Base-by-base conservation (phyloP, 1,140 invertebrate species). In the Brachionus rotundiformis region DNA sequence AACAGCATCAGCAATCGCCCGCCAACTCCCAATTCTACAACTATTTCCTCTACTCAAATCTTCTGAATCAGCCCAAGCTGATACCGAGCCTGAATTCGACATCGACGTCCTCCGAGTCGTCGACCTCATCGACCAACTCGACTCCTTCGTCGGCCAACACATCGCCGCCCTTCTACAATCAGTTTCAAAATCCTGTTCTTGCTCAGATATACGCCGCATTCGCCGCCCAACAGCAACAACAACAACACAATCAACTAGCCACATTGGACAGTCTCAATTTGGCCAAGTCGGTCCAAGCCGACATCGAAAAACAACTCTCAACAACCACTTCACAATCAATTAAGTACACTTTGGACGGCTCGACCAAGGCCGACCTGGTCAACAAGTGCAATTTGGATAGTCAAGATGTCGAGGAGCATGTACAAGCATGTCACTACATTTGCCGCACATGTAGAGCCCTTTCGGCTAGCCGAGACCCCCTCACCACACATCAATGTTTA, bases 1-100 rank as follows among this genome's bases (percentile, higher is more conserved):
- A 73, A 27, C n/a, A n/a, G n/a, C n/a, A n/a, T n/a, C n/a, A n/a
- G n/a, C n/a, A n/a, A n/a, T n/a, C n/a, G n/a, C n/a, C n/a, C n/a
- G n/a, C 49, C n/a, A 68, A 73, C 23, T 73, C n/a, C n/a, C 63
- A 68, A 23, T 13, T 73, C 19, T 73, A 44, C 68, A 73, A 73
- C 25, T 73, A 73, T n/a, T 73, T 73, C 44, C 36, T 71, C 29
- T 71, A 71, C 31, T 71, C 65, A 6, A 71, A 73, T 29, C 41
- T 44, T 7, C 19, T 73, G 13, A 29, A 41, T 29, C 33, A 73
- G 29, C 68, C 27, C 16, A 68, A 68, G 16, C 13, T 68, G 23
- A 33, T 68, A n/a, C 63, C 63, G 8, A 73, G 25, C 36, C 23
- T 44, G 8, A 73, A 73, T 8, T 29, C 19, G 36, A 16, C 65